These are phyloP conservation scores for Flexamia atlantica DNA, from an alignment of 2,888 invertebrate species.

Conservation along the genomic window DNA sequence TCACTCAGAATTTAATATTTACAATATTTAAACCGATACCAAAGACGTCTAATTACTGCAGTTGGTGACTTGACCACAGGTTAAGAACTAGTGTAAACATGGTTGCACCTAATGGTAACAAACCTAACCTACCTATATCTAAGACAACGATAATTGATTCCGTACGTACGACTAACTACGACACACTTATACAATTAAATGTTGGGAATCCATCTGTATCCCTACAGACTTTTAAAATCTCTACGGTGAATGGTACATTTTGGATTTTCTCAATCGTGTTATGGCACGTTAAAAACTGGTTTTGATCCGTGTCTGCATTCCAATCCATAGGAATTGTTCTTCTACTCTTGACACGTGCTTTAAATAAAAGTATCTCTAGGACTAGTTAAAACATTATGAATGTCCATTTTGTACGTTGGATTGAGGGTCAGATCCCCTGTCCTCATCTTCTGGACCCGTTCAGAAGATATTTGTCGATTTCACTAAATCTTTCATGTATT, in stretches of 20 bases:
- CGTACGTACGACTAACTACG: slow-evolving; percentile 61
- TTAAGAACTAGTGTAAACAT: slow-evolving; percentile 54
- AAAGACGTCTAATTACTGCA: slow-evolving; percentile 49
- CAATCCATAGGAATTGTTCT: slow-evolving; percentile 27
- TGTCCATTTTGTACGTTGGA: slow-evolving; percentile 60
- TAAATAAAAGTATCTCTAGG: slow-evolving; percentile 29
- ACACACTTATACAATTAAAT: slow-evolving; percentile 61
- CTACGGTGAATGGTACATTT: slow-evolving; percentile 20
- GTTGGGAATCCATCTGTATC: slow-evolving; percentile 21
- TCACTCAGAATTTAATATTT: slow-evolving; percentile 46
- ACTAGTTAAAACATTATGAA: slow-evolving; percentile 44
- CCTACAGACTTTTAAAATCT: slow-evolving; percentile 30
- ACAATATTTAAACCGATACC: slow-evolving; percentile 59
- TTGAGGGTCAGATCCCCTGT: slow-evolving; percentile 33
- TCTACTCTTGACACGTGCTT: slow-evolving; percentile 35
- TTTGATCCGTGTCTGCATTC: slow-evolving; percentile 38
- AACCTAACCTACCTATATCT: slow-evolving; percentile 59
- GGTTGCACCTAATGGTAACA: slow-evolving; percentile 58
- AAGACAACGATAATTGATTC: slow-evolving; percentile 62
- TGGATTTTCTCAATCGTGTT: slow-evolving; percentile 21
- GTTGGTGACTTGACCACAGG: slow-evolving; percentile 49
- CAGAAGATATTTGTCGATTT: slow-evolving; percentile 62
- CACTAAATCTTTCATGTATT: slow-evolving; percentile 60
- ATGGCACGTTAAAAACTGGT: slow-evolving; percentile 19
- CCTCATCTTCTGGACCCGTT: slow-evolving; percentile 23